Evolutionary conservation across 2,888 invertebrate genomes (phyloP), one percentile per base, ranked within the genome.

Genomic region (Limenitis camilla): DNA sequence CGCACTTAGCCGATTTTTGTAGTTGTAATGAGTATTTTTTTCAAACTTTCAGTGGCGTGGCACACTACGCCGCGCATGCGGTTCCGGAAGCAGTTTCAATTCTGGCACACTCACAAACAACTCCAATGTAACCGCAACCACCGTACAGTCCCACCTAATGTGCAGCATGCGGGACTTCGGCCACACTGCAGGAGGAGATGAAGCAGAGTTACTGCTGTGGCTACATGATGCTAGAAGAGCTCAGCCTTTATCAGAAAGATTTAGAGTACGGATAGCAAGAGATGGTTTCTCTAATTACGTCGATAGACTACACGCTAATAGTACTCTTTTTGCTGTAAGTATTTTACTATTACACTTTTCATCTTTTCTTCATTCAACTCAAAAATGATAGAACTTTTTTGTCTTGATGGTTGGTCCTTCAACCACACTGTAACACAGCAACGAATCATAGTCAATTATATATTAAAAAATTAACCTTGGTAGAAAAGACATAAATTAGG

Each of bases 211-310:
- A 10, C 92, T 94, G 65, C 93, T 97, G 67, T 95, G 94, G 68
- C 84, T 97, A 0, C 97, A 94, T 76, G 96, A 97, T 74, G 91
- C 92, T 19, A 90, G 91, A 63, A 90, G 92, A 67, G 91, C 90
- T 66, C 93, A 92, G 66, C 95, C 94, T 61, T 88, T 97, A 56
- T 96, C 96, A 51, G 97, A 97, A 80, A 89, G 96, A 59, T 97
- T 96, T 85, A 89, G 96, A 70, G 95, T 97, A 65, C 91, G 92
- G 75, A 94, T 96, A 78, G 94, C 94, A 61, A 94, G 95, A 77
- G 95, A 96, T 68, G 96, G 96, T 9, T 95, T 96, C 81, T 94
- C 96, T 10, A 94, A 94, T 78, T 95, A 96, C 75, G 92, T 95
- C 58, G 96, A 96, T 68, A 93, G 95, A 70, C 80, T 96, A 64